These are phyloP conservation scores for Stercorarius parasiticus DNA, from an alignment of 2,113 vertebrate species.

Conservation along the genomic window DNA sequence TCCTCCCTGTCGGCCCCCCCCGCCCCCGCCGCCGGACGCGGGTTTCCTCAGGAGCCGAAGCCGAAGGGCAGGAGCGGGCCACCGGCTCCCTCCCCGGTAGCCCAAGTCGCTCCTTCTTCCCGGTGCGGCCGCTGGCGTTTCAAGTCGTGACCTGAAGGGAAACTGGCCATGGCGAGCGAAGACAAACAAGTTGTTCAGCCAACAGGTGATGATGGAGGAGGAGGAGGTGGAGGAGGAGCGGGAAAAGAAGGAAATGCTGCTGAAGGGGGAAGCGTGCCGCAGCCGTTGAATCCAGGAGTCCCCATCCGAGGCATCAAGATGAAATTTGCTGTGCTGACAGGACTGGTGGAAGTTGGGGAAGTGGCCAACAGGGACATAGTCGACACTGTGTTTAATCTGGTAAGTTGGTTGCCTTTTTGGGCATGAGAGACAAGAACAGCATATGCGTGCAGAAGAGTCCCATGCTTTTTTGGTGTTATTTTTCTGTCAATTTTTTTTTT, in stretches of 20 bases:
- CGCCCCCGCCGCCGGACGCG: neutral
- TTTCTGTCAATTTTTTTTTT: neutral
- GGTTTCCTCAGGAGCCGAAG: neutral
- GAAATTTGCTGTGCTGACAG: slow-evolving; percentile 94
- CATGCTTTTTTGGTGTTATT: neutral
- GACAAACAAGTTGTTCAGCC: slow-evolving; percentile 62
- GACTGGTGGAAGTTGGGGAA: slow-evolving; percentile 93
- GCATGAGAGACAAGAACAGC: neutral
- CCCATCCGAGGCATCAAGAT: slow-evolving; percentile 93
- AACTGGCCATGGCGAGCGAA: slow-evolving; percentile 72
- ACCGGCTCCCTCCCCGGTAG: neutral
- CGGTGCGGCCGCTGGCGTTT: neutral
- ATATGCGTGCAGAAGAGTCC: fast-evolving
- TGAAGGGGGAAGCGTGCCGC: slow-evolving; percentile 27
- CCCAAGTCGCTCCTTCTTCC: too few relatives aligned
- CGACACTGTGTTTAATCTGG: slow-evolving; percentile 96
- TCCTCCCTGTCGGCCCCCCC: neutral
- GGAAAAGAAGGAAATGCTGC: slow-evolving; percentile 55
- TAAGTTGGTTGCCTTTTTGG: slow-evolving; percentile 68
- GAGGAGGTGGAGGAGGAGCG: slow-evolving; percentile 15
- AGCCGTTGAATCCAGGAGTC: slow-evolving; percentile 82
- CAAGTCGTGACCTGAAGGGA: neutral
- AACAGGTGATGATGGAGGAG: slow-evolving; percentile 73
- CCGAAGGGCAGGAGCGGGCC: neutral
- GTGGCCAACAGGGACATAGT: slow-evolving; percentile 92